Evolutionary conservation across 2,888 invertebrate genomes (phyloP), one percentile per base, ranked within the genome.

Genomic region (Xestoiulus laeticollis): DNA sequence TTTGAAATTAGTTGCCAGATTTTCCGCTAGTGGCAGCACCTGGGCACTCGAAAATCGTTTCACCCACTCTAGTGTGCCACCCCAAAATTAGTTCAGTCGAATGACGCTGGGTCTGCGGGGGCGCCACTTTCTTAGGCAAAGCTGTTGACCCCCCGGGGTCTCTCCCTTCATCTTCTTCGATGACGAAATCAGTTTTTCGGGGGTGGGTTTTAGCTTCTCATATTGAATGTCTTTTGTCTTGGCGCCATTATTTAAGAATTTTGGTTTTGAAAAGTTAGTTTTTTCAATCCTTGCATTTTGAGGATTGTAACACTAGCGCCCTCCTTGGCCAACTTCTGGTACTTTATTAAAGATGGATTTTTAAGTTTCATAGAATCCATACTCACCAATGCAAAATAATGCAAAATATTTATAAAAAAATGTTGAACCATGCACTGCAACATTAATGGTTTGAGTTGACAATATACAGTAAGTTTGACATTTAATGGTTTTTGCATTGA

Each of bases 21-120:
- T 16, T 6, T 53, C 86, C 86, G 59, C 26, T 59, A 19, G 86
- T 59, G 86, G 86, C 86, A 86, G 86, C 86, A 86, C 86, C 59
- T 59, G 32, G 30, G 38, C 43, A 38, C 2, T 3, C 43, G 6
- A 19, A 26, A 6, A 30, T 6, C 30, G 19, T 30, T n/a, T 32
- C 32, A 4, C 59, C 83, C 32, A 1, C 30, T 83, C 83, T 22
- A 0, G 83, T 16, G 0, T 32, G 19, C 38, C 83, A 83, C 83
- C 38, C 38, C 83, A 6, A 32, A n/a, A 16, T 38, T 83, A 83
- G 83, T 83, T 26, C 83, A 2, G 32, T 10, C 83, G 19, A 33
- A 33, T 30, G 33, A 32, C 83, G 83, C 22, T 30, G 83, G 83
- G n/a, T 33, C 16, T 26, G 30, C n/a, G 12, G 19, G 30, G 83